Conservation (phyloP, 2,113 vertebrate genomes). For the Seriola dumerili region DNA sequence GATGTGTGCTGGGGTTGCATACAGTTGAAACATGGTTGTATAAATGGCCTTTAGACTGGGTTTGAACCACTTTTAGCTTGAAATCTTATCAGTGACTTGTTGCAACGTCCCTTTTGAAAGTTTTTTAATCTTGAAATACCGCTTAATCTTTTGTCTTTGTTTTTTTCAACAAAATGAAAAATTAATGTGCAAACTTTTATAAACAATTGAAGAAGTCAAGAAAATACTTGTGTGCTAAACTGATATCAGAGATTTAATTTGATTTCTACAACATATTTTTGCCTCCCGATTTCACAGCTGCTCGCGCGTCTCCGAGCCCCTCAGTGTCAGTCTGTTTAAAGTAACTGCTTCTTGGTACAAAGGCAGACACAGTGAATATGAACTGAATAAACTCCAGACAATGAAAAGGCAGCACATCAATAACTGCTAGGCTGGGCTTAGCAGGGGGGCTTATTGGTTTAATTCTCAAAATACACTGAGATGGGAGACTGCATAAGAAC, state of each 20-base stretch:
- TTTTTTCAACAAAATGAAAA: constrained; percentile 17
- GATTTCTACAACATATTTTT: constrained; percentile 49
- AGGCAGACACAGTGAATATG: constrained; percentile 68
- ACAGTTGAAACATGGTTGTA: neutral
- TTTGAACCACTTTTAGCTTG: constrained; percentile 3
- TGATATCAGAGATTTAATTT: constrained; percentile 45
- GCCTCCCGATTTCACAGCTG: constrained; percentile 59
- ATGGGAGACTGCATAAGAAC: constrained; percentile 63
- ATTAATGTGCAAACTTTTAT: neutral
- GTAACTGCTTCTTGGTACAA: constrained; percentile 62
- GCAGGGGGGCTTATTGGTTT: constrained; percentile 77
- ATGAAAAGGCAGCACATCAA: constrained; percentile 74
- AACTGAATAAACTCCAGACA: constrained; percentile 75
- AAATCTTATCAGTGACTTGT: neutral
- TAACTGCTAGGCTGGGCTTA: constrained; percentile 69
- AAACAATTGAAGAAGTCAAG: constrained; percentile 6
- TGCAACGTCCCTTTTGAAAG: neutral
- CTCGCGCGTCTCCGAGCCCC: constrained; percentile 43
- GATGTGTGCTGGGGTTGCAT: neutral
- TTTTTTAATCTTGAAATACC: constrained; percentile 8
- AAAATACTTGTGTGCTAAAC: constrained; percentile 18
- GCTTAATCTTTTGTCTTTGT: neutral
- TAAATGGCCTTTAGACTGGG: constrained; percentile 1
- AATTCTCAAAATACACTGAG: constrained; percentile 76
- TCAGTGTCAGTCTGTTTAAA: constrained; percentile 54